Evolutionary conservation across 2,113 vertebrate genomes (phyloP).

Genomic region (Oceanites oceanicus): DNA sequence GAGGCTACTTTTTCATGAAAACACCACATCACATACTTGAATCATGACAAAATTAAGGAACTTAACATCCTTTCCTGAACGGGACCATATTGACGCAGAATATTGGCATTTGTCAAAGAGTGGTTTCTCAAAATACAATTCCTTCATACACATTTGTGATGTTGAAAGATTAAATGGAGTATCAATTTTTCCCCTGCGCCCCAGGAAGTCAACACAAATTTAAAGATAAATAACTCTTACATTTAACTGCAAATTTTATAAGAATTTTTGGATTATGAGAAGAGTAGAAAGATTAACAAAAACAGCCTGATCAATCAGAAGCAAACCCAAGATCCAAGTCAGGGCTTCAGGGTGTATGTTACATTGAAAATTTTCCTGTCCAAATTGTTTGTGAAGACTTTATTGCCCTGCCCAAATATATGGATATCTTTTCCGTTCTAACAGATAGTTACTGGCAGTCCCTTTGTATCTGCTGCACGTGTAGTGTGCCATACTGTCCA

Average conservation of each 20-base stretch:
- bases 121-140: background rate
- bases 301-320: background rate
- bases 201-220: background rate
- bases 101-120: background rate
- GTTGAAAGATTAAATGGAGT: background rate
- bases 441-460: background rate
- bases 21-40: background rate
- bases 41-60: background rate
- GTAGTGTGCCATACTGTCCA: background rate
- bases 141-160: background rate
- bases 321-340: background rate
- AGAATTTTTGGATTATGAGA: background rate
- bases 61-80: background rate
- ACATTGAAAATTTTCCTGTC: background rate
- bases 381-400: background rate
- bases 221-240: background rate
- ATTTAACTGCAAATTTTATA: background rate
- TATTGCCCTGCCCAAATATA: background rate
- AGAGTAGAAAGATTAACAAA: background rate
- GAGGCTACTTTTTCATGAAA: background rate
- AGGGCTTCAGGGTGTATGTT: background rate
- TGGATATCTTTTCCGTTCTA: background rate
- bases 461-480: background rate
- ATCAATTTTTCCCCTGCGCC: background rate
- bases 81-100: background rate